Evolutionary conservation across 2,888 invertebrate species (phyloP), one percentile per base, ranked within the genome.

Genomic region (Andricus curvator): DNA sequence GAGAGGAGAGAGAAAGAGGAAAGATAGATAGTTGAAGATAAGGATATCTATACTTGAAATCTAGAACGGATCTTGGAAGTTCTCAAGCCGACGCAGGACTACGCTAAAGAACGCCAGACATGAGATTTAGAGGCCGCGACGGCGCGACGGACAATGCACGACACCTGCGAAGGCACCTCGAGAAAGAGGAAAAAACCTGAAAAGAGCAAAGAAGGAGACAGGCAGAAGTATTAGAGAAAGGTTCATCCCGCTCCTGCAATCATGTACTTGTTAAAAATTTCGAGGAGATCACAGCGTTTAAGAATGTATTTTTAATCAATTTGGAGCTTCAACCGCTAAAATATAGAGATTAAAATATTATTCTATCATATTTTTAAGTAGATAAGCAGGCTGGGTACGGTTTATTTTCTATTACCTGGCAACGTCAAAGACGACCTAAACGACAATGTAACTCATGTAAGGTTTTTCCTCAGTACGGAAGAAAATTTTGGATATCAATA

Each of bases 51-150:
- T 70, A 83, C 84, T 80, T 81, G 80, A 81, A 85, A 84, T 84
- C 84, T 84, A 83, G 83, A 85, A 88, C 87, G 88, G 87, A 89
- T 87, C 88, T 88, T 87, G 86, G 81, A 85, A 87, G 87, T 87
- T 85, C 85, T 86, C 88, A 84, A 82, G 83, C 86, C 81, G 85
- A 85, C 86, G 84, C 83, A 85, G 82, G 81, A 86, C 87, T 87
- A 88, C 87, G 86, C 84, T 82, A 85, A 84, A 85, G 86, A 86
- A 89, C 87, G 90, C 87, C 89, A 86, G 88, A 86, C 86, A 85
- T 85, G 88, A 89, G 90, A 90, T 90, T 90, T 90, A 90, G 88
- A 89, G 88, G 86, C 89, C 88, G 89, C 88, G 87, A 88, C 86
- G 85, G 86, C 85, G 89, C 86, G 84, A 86, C 85, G 89, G 89